Evolutionary conservation across 2,888 invertebrate genomes (phyloP), one percentile per base, ranked within the genome.

Genomic region (Erynnis tages): DNA sequence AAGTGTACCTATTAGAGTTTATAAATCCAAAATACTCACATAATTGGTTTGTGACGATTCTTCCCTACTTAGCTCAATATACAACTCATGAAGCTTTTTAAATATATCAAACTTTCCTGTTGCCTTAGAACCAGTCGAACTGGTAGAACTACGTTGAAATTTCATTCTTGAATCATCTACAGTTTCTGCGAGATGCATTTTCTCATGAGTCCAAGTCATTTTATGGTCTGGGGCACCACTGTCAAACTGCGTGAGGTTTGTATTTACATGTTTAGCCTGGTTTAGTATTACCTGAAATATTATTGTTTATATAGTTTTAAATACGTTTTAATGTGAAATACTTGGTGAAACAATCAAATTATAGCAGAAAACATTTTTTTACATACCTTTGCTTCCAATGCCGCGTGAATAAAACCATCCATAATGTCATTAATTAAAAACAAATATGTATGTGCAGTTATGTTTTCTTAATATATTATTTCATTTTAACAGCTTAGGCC

Each of bases 391-490:
- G 89, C 89, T 84, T 89, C 89, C 83, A 87, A 83, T 89, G 89
- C 88, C 85, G 89, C 87, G 87, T 89, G 88, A 87, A 88, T 87
- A 88, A 89, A 88, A 85, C 88, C 88, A 89, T 89, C 89, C 88
- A 89, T 89, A 88, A 79, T 89, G 88, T 85, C 82, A 87, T 86
- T 84, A 82, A 81, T 76, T 81, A 81, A 75, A 82, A 82, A 80
- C 77, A 77, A 82, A 76, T 85, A 77, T 79, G 69, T 79, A 73
- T 78, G 72, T 78, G 75, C 75, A 80, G 78, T 75, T 77, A 71
- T 74, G 74, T 79, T 80, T 23, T 74, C 76, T 69, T 70, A 71
- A 72, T 76, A 61, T 76, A 77, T 78, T 85, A 79, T 78, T 81
- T 82, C 84, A 85, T 88, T 82, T 78, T 86, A 80, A 69, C 66